Percentiles rank a stretch among this genome's conserved stretches.
phyloP scores from a whole-genome alignment of 2,113 vertebrate genomes.

The human (Homo sapiens) region DNA sequence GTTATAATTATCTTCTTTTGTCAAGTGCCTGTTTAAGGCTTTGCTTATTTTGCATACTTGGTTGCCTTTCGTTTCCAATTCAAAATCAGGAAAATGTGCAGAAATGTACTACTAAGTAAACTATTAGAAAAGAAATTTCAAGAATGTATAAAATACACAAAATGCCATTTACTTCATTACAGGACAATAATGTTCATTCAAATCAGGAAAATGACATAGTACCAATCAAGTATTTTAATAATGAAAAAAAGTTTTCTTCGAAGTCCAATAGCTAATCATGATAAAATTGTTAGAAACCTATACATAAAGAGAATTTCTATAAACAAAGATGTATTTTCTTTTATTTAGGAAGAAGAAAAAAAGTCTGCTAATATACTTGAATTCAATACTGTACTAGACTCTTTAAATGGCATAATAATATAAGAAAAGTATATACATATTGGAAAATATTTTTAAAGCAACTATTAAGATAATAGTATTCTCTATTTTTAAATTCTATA shows the following conservation, averaged over 20 bases:
- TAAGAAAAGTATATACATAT: not conserved
- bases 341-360: not conserved
- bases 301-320: not conserved
- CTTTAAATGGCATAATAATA: not conserved
- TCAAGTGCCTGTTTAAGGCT: not conserved
- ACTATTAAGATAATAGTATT: not conserved
- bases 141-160: not conserved
- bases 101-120: not conserved
- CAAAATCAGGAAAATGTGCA: not conserved
- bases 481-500: not conserved
- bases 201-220: not conserved
- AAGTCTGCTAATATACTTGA: accelerated
- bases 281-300: not conserved
- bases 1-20: not conserved
- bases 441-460: not conserved
- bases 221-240: not conserved
- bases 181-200: not conserved
- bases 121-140: not conserved
- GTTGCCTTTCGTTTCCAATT: not conserved
- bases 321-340: not conserved
- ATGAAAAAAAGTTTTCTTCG: not conserved
- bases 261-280: not conserved
- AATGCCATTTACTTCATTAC: not conserved
- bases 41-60: not conserved
- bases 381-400: not conserved